Base-by-base conservation (phyloP, 2,888 invertebrate genomes). In the Aethes cnicana region DNA sequence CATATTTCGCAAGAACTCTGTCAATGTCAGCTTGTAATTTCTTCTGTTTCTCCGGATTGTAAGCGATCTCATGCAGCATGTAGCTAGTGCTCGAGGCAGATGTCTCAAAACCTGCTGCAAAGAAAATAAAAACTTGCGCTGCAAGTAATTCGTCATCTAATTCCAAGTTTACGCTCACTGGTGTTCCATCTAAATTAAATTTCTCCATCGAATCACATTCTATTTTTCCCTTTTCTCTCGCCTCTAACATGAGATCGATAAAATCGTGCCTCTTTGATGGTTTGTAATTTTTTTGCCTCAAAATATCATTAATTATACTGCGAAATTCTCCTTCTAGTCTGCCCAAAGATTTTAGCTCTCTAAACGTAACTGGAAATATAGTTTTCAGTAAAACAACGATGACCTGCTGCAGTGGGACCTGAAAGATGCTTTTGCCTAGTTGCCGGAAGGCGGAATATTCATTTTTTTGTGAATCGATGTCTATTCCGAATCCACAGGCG, bases 181-280 rank as follows among this genome's bases (percentile, higher is more conserved):
- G 43, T n/a, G 16, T 43, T 9, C 43, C 43, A n/a, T 43, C 43
- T n/a, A 12, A 4, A 6, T 43, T 43, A 3, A 9, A 7, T 8
- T 32, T 16, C 1, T 23, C 9, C 4, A 43, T 43, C 1, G 43
- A 43, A 0, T 43, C 43, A 2, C 43, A 30, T 6, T 14, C 23
- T 32, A 43, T 12, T 43, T 43, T 1, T 6, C 21, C 3, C 14
- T 21, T 16, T 43, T 32, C 9, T n/a, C n/a, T n/a, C n/a, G n/a
- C n/a, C n/a, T n/a, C n/a, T n/a, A 43, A 30, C 21, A 43, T 21
- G 1, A 43, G 3, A 7, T 43, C 43, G 1, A 43, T 16, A 11
- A 43, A 43, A 8, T 43, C 43, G 1, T 23, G 20, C 9, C 32
- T 32, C 1, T 16, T 16, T 1, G 9, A 14, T 4, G 43, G 43